Percentiles rank a stretch among this genome's conserved stretches.
Evolutionary conservation across 2,888 invertebrate genomes (phyloP).

Genomic region (Ypsolopha scabrella): DNA sequence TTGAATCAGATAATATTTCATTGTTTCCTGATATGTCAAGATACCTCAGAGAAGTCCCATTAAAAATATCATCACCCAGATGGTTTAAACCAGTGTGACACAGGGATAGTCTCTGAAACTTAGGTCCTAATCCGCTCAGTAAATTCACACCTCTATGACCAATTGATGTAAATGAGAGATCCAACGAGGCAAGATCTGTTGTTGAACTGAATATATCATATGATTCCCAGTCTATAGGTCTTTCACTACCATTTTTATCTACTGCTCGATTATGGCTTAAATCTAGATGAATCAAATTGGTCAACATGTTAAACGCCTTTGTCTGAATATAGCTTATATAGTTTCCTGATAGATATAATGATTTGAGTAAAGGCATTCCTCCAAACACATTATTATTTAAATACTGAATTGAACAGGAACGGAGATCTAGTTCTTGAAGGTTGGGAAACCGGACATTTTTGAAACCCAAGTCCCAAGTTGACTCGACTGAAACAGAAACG

Average conservation of each 20-base stretch:
- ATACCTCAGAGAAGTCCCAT: constrained; percentile 40
- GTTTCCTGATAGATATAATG: constrained; percentile 68
- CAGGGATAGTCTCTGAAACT: constrained; percentile 37
- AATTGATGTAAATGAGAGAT: constrained; percentile 44
- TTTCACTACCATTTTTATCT: neutral
- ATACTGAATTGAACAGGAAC: constrained; percentile 63
- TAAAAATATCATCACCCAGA: constrained; percentile 42
- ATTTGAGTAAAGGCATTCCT: constrained; percentile 49
- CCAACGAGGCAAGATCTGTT: constrained; percentile 34
- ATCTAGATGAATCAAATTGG: constrained; percentile 58
- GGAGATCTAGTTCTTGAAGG: constrained; percentile 67
- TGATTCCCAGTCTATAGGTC: constrained; percentile 5
- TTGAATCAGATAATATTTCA: constrained; percentile 31
- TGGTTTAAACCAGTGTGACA: constrained; percentile 53
- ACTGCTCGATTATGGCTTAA: constrained; percentile 48
- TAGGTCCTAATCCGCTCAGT: constrained; percentile 26
- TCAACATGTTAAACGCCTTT: constrained; percentile 43
- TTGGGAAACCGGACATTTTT: constrained; percentile 26
- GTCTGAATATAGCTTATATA: constrained; percentile 44
- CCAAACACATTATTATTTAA: constrained; percentile 47
- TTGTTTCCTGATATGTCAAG: constrained; percentile 71
- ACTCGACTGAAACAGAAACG: constrained; percentile 14
- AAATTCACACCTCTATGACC: constrained; percentile 27
- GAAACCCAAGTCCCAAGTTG: constrained; percentile 36
- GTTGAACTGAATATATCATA: constrained; percentile 28